Conservation (phyloP, 1,140 invertebrate genomes). For the Neocloeon triangulifer region DNA sequence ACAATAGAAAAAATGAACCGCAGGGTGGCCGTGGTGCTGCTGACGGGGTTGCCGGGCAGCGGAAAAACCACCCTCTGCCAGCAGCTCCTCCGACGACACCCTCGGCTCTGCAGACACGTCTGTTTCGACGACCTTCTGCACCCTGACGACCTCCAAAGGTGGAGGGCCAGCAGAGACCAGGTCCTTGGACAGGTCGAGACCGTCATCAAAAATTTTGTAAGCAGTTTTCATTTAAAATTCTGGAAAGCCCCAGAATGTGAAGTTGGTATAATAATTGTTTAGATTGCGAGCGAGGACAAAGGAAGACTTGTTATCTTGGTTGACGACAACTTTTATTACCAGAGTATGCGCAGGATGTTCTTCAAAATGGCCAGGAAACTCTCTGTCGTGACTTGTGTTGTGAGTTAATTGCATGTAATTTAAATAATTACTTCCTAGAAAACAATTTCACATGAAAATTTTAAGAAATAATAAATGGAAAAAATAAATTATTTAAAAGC, state of each 20-base stretch:
- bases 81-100: too few species aligned
- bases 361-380: neutral
- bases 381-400: neutral
- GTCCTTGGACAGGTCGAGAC: neutral
- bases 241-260: too few species aligned
- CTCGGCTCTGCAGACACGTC: too few species aligned
- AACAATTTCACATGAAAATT: too few species aligned
- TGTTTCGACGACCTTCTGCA: neutral
- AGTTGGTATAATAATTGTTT: too few species aligned
- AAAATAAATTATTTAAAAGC: too few species aligned
- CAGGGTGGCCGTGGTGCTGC: neutral
- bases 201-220: neutral
- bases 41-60: conserved; percentile 1
- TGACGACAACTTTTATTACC: conserved; percentile 2
- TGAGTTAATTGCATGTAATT: too few species aligned
- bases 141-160: neutral
- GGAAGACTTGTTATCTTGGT: neutral
- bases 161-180: neutral
- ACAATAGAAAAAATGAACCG: too few species aligned
- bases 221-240: too few species aligned
- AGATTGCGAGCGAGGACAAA: too few species aligned
- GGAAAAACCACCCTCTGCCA: conserved; percentile 1
- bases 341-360: neutral
- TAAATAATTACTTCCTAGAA: too few species aligned
- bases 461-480: too few species aligned